phyloP scores from a whole-genome alignment of 2,888 invertebrate species.

The Lomographa bimaculata region DNA sequence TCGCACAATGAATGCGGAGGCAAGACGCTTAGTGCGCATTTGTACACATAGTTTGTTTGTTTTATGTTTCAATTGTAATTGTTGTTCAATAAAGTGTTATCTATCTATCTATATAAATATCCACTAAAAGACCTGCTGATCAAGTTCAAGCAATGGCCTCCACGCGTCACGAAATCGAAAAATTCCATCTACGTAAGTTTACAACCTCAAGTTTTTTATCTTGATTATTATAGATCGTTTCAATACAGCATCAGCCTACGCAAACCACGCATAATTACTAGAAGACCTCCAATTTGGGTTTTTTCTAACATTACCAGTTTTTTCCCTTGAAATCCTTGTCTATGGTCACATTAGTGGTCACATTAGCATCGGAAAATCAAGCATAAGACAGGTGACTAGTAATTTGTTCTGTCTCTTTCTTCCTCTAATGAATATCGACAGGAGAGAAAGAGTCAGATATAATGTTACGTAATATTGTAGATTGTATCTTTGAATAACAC shows the following conservation, averaged over 20 bases:
- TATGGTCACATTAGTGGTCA: slow-evolving; percentile 2
- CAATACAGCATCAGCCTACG: too few relatives aligned
- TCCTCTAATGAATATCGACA: not conserved
- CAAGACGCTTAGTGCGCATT: too few relatives aligned
- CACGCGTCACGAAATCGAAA: too few relatives aligned
- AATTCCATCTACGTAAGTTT: not conserved
- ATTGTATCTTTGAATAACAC: not conserved
- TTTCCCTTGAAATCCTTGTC: slow-evolving; percentile 5
- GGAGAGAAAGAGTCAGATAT: not conserved
- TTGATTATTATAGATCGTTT: too few relatives aligned
- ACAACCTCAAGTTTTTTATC: slow-evolving; percentile 1
- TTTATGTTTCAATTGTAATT: too few relatives aligned
- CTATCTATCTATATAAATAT: too few relatives aligned
- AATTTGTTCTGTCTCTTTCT: slow-evolving; percentile 1
- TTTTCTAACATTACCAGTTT: slow-evolving; percentile 5
- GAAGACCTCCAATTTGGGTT: slow-evolving; percentile 9
- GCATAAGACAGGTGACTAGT: too few relatives aligned
- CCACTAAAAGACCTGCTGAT: too few relatives aligned
- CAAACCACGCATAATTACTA: not conserved
- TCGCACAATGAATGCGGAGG: too few relatives aligned
- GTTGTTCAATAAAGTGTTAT: too few relatives aligned
- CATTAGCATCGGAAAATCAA: slow-evolving; percentile 8
- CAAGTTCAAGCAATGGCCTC: too few relatives aligned
- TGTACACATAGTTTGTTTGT: too few relatives aligned
- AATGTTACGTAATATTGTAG: not conserved